Evolutionary conservation across 2,113 vertebrate genomes (phyloP).

Genomic region (Notarius lentiginosus): DNA sequence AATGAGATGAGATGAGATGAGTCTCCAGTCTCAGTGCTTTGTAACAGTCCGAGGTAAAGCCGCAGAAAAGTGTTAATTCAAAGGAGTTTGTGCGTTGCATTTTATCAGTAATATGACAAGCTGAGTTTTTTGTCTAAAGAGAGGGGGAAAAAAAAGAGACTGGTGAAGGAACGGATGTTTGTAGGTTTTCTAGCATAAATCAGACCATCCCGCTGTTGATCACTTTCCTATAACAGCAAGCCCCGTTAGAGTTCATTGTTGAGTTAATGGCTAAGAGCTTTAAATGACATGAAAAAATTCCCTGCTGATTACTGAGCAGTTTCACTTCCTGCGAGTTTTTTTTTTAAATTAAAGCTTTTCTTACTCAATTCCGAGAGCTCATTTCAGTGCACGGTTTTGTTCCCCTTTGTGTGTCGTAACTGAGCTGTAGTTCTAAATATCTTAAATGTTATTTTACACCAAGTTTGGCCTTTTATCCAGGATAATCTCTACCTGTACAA

Average conservation of each 20-base stretch:
- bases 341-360: background rate
- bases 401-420: background rate
- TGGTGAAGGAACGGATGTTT: background rate
- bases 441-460: conserved; percentile 47
- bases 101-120: background rate
- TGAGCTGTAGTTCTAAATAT: background rate
- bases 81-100: background rate
- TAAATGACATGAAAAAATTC: background rate
- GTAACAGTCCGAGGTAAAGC: background rate
- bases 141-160: background rate
- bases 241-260: background rate
- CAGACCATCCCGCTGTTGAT: background rate
- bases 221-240: background rate
- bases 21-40: background rate
- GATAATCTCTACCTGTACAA: background rate
- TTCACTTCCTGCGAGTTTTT: conserved; percentile 47
- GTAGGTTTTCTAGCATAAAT: background rate
- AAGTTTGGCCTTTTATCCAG: conserved; percentile 49
- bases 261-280: background rate
- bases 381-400: background rate
- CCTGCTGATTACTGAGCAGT: conserved; percentile 9
- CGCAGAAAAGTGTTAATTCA: background rate
- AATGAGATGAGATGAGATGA: too few species aligned
- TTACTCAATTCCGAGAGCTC: conserved; percentile 11
- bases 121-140: background rate